Percentiles rank a stretch among this genome's conserved stretches.
Evolutionary conservation across 2,888 invertebrate genomes (phyloP).

Genomic region (Leptinotarsa juncta): DNA sequence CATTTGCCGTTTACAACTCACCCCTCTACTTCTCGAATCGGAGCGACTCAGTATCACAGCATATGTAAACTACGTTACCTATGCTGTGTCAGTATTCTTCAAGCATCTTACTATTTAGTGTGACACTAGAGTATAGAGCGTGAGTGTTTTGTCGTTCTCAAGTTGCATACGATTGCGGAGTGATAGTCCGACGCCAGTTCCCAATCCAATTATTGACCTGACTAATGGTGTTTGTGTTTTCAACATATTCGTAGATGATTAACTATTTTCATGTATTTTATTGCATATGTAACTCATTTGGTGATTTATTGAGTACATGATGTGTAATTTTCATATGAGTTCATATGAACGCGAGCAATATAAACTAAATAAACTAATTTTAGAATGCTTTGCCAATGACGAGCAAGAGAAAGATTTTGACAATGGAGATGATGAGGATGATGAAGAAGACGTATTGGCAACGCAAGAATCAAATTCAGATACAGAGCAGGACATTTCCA

Average conservation of each 20-base stretch:
- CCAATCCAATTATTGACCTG: conserved; percentile 20
- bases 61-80: too few species aligned
- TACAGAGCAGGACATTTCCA: too few species aligned
- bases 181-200: conserved; percentile 17
- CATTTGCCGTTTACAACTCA: conserved; percentile 18
- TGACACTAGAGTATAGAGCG: neutral
- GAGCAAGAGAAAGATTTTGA: conserved; percentile 23
- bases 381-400: conserved; percentile 28
- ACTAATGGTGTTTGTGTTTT: conserved; percentile 16
- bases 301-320: conserved; percentile 7
- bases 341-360: conserved; percentile 15
- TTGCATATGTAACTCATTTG: neutral
- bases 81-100: conserved; percentile 7
- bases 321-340: neutral
- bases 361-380: conserved; percentile 30
- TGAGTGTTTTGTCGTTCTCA: conserved; percentile 15
- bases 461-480: conserved; percentile 24
- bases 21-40: conserved; percentile 21
- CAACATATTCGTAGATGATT: conserved; percentile 10
- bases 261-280: conserved; percentile 20
- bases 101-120: conserved; percentile 16
- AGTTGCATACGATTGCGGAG: conserved; percentile 21
- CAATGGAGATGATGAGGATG: conserved; percentile 26
- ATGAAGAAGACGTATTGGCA: conserved; percentile 24
- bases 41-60: too few species aligned